Evolutionary conservation across 2,888 invertebrate species (phyloP).

Genomic region (Lithophane ornitopus): DNA sequence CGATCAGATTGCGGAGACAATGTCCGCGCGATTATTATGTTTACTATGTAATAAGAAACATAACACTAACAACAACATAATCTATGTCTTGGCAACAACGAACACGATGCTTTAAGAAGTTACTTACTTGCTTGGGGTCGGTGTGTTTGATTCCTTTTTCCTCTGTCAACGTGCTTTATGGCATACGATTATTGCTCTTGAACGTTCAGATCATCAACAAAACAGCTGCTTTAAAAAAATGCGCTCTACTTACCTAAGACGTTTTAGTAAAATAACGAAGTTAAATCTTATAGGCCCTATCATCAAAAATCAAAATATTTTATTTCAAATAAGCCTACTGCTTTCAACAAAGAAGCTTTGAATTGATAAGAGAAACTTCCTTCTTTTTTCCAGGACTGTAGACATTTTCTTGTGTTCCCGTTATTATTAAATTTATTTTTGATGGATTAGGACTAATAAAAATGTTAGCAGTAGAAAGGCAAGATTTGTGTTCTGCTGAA

Average conservation of each 20-base stretch:
- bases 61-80: conserved; percentile 17
- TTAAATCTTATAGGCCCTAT: not conserved
- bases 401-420: not conserved
- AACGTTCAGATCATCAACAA: not conserved
- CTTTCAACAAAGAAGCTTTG: not conserved
- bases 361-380: not conserved
- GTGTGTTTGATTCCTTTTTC: not conserved
- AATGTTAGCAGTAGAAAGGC: not conserved
- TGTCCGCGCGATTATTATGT: conserved; percentile 62
- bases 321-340: no score
- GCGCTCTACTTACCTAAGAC: no score
- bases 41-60: conserved; percentile 24
- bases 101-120: not conserved
- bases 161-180: no score
- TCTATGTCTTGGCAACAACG: not conserved
- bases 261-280: not conserved
- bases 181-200: not conserved
- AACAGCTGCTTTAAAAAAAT: not conserved
- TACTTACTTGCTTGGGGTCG: not conserved
- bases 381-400: not conserved
- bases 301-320: no score
- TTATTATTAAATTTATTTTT: not conserved
- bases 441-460: not conserved
- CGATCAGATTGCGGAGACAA: conserved; percentile 66
- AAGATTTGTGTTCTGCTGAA: conserved; percentile 18